Evolutionary conservation across 2,888 invertebrate species (phyloP).

Genomic region (Dryadula phaetusa): DNA sequence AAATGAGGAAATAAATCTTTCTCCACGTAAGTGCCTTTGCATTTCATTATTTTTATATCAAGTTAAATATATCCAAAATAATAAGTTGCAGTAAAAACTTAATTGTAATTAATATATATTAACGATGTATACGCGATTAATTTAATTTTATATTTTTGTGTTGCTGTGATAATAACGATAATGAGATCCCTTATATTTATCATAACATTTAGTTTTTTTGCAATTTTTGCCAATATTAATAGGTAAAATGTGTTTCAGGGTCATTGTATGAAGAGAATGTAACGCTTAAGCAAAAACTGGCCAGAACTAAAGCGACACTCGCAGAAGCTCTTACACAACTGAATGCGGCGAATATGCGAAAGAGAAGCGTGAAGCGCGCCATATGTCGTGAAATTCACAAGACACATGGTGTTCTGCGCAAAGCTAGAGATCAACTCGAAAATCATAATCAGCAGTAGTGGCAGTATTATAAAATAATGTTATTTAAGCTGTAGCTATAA

Average conservation of each 20-base stretch:
- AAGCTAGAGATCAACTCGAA: constrained; percentile 90
- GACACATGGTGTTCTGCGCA: constrained; percentile 90
- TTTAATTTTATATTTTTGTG: too few relatives aligned
- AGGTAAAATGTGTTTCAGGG: constrained; percentile 57
- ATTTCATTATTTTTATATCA: not conserved
- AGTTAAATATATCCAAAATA: too few relatives aligned
- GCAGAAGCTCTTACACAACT: constrained; percentile 91
- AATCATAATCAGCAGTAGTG: constrained; percentile 54
- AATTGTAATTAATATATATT: too few relatives aligned
- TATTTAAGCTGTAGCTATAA: constrained; percentile 1
- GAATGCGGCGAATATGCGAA: constrained; percentile 90
- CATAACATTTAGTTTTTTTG: too few relatives aligned
- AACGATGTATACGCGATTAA: too few relatives aligned
- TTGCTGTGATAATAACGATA: too few relatives aligned
- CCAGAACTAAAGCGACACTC: constrained; percentile 88
- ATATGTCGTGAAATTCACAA: constrained; percentile 92
- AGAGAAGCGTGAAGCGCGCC: constrained; percentile 92
- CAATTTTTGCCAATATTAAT: not conserved
- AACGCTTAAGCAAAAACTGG: constrained; percentile 88
- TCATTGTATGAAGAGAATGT: constrained; percentile 86
- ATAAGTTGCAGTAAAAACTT: too few relatives aligned
- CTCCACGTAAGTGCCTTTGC: constrained; percentile 71
- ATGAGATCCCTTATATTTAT: too few relatives aligned
- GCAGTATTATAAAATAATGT: not conserved
- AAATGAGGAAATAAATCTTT: constrained; percentile 73